Conservation (phyloP, 2,797 vertebrate genomes). For the Pitangus sulphuratus region DNA sequence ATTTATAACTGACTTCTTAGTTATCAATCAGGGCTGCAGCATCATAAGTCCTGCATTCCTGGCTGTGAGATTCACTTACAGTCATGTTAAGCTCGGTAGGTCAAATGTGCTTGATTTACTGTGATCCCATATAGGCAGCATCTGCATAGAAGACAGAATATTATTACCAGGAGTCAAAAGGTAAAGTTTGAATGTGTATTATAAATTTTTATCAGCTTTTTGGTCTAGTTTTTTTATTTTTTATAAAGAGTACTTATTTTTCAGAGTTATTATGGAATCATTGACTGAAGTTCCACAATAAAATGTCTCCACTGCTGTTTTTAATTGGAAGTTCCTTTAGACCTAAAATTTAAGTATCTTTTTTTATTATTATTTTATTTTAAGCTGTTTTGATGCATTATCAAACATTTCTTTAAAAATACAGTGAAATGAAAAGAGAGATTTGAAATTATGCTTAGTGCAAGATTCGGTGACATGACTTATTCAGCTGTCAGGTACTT, state of each 20-base stretch:
- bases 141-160: background rate
- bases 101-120: background rate
- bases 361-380: background rate
- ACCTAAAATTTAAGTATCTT: background rate
- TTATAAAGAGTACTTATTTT: background rate
- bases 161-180: background rate
- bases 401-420: background rate
- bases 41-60: slow-evolving; percentile 11
- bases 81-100: background rate
- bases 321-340: background rate
- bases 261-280: background rate
- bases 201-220: background rate
- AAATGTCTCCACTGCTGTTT: background rate
- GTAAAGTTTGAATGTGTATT: background rate
- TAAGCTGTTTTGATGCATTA: background rate
- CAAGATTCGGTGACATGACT: background rate
- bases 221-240: background rate
- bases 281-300: background rate
- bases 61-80: background rate
- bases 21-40: slow-evolving; percentile 57
- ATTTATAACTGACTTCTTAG: slow-evolving; percentile 77
- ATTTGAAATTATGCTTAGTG: background rate
- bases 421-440: background rate
- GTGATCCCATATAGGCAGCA: background rate
- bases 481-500: background rate